Conservation (phyloP, 1,140 invertebrate genomes). For the Drosophila tropicalis region DNA sequence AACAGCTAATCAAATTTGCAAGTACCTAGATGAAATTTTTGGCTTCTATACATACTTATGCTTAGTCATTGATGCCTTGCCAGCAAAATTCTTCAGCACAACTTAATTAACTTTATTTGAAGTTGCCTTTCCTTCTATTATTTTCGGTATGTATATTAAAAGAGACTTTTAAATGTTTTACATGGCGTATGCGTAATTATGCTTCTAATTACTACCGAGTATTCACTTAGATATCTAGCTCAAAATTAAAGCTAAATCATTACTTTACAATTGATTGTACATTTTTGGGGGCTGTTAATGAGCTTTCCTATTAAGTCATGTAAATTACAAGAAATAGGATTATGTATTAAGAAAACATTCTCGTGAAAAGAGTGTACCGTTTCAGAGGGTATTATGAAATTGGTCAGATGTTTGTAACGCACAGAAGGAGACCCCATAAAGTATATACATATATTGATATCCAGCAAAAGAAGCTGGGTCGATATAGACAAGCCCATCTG, state of each 20-base stretch:
- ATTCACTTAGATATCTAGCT: not conserved
- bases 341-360: too few species aligned
- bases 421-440: too few species aligned
- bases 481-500: too few species aligned
- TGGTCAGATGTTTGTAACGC: too few species aligned
- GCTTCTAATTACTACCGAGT: not conserved
- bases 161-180: constrained; percentile 17
- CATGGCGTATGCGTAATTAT: constrained; percentile 15
- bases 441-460: too few species aligned
- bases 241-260: not conserved
- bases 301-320: too few species aligned
- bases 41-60: constrained; percentile 28
- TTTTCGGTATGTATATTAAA: not conserved
- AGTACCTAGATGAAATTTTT: constrained; percentile 54
- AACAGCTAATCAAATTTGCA: constrained; percentile 76
- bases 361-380: not conserved
- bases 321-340: too few species aligned
- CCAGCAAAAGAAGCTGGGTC: too few species aligned
- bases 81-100: constrained; percentile 66
- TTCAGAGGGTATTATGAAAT: too few species aligned
- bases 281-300: not conserved
- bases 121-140: constrained; percentile 59
- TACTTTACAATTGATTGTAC: not conserved
- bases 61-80: constrained; percentile 40
- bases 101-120: constrained; percentile 74